Conservation (phyloP, 1,140 invertebrate species). For the Leucophenga varia region DNA sequence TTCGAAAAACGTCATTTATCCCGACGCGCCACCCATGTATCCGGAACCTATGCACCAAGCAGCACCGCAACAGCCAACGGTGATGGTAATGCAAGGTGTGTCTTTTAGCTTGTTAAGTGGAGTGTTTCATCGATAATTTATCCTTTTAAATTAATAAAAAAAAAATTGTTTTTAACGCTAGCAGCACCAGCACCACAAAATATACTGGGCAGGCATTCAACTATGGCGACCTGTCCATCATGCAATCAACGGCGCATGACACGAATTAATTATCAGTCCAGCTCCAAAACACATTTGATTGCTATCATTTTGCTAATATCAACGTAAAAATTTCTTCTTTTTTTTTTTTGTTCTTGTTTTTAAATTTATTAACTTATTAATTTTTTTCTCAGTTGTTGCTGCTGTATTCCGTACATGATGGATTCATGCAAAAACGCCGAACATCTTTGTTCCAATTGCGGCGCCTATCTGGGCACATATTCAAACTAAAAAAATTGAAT, state of each 20-base stretch:
- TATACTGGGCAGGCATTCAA: conserved; percentile 19
- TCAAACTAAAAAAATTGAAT: too few species aligned
- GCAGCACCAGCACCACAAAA: conserved; percentile 4
- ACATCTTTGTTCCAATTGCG: conserved; percentile 67
- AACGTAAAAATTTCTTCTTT: conserved; percentile 1
- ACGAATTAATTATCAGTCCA: too few species aligned
- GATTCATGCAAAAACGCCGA: conserved; percentile 64
- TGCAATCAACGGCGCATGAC: conserved; percentile 12
- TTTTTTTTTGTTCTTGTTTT: conserved; percentile 8
- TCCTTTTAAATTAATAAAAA: too few species aligned
- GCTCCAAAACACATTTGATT: too few species aligned
- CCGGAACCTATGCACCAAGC: too few species aligned
- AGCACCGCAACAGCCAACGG: too few species aligned
- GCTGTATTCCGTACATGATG: conserved; percentile 66
- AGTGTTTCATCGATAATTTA: too few species aligned
- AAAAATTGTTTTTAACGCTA: conserved; percentile 56
- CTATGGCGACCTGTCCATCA: conserved; percentile 28
- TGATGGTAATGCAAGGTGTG: too few species aligned
- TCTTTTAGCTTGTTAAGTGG: too few species aligned
- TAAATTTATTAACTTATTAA: not conserved
- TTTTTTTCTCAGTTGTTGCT: conserved; percentile 56
- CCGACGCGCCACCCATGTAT: too few species aligned
- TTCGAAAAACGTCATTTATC: too few species aligned
- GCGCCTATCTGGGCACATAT: conserved; percentile 63
- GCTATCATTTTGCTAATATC: too few species aligned